Conservation (phyloP, 2,797 vertebrate genomes). For the Enteromius argenteus region DNA sequence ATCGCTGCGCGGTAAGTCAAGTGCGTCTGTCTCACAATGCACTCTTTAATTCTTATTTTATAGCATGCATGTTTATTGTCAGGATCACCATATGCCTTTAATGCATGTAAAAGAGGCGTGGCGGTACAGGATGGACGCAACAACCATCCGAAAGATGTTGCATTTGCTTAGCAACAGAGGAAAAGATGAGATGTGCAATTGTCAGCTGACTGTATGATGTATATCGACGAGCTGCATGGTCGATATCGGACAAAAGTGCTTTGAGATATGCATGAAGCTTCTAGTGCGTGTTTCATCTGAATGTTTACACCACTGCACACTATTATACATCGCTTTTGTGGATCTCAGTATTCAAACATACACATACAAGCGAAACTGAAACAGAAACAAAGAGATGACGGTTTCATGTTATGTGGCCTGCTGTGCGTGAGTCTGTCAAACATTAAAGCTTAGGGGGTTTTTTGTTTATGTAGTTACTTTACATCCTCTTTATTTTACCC, state of each 20-base stretch:
- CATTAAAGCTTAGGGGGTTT: not conserved
- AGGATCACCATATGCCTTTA: constrained; percentile 23
- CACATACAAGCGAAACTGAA: constrained; percentile 23
- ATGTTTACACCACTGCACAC: not conserved
- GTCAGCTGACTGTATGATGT: constrained; percentile 38
- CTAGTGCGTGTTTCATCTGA: not conserved
- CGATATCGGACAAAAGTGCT: constrained; percentile 19
- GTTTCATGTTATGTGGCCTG: constrained; percentile 6
- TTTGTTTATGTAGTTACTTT: not conserved
- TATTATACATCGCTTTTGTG: not conserved
- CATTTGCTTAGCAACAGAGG: constrained; percentile 52
- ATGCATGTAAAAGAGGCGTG: constrained; percentile 47
- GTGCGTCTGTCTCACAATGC: not conserved
- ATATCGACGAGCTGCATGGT: not conserved
- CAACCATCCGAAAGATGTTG: constrained; percentile 37
- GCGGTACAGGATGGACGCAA: constrained; percentile 29
- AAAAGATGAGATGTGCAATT: constrained; percentile 22
- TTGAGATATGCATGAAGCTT: constrained; percentile 2
- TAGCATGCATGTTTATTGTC: constrained; percentile 13
- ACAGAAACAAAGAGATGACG: constrained; percentile 42
- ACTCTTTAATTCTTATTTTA: not conserved
- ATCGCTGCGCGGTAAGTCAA: not conserved
- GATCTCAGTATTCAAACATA: constrained; percentile 6
- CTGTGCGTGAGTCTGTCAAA: constrained; percentile 11
- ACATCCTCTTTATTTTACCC: not conserved